phyloP scores from a whole-genome alignment of 2,888 invertebrate species.

The Dolichomitus sp. region DNA sequence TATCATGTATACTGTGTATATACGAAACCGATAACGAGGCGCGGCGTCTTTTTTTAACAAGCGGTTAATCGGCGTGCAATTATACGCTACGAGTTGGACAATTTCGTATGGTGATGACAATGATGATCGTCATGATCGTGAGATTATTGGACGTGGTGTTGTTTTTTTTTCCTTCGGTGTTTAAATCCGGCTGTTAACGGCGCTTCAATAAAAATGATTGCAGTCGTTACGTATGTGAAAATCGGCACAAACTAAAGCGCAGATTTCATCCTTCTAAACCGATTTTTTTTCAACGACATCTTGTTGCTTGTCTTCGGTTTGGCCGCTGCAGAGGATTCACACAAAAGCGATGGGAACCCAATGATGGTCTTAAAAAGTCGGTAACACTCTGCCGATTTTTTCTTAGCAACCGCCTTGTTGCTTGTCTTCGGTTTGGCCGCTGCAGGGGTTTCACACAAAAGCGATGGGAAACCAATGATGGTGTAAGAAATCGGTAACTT shows the following conservation, averaged over 20 bases:
- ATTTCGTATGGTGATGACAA: constrained; percentile 45
- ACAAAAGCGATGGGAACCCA: constrained; percentile 16
- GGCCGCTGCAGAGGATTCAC: background rate
- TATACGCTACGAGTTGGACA: constrained; percentile 56
- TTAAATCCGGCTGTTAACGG: background rate
- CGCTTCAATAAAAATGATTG: constrained; percentile 15
- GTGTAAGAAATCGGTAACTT: background rate
- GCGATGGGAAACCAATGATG: no score
- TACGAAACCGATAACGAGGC: constrained; percentile 49
- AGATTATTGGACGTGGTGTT: constrained; percentile 31
- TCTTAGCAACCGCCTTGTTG: background rate
- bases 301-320: constrained; percentile 14
- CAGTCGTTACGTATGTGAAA: background rate
- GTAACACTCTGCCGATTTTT: constrained; percentile 10
- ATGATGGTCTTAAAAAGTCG: background rate
- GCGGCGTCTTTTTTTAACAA: constrained; percentile 46
- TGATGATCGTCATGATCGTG: constrained; percentile 26
- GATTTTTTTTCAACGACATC: background rate
- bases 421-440: no score
- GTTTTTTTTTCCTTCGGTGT: background rate
- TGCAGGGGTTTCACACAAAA: no score
- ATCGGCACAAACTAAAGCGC: background rate
- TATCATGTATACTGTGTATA: constrained; percentile 28
- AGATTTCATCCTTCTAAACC: constrained; percentile 8
- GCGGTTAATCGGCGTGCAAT: constrained; percentile 58